Base-by-base conservation (phyloP, 2,797 vertebrate species). In the Periparus ater region DNA sequence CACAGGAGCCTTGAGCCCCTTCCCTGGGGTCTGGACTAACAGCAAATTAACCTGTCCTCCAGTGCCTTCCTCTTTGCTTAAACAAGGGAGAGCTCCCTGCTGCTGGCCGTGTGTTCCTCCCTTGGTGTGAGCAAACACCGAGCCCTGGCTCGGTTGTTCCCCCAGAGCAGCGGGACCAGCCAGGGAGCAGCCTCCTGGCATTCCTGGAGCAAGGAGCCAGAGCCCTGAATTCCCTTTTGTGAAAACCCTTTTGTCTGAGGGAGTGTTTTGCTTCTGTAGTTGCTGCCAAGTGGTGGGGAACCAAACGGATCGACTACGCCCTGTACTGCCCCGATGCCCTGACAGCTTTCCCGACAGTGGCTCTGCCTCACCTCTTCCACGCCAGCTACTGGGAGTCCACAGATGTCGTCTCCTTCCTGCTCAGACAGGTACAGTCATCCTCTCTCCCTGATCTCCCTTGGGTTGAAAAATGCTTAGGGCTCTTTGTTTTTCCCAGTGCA, bases 381-480 rank as follows among this genome's bases (percentile, higher is more conserved):
- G 99, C 99, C 2, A 99, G 99, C 85, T 99, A 99, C 98, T 99
- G 99, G 99, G 99, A 99, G 95, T 99, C 99, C 32, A 99, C 99
- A 0, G 99, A 99, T 0, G 99, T 99, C 4, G 99, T 99, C 87
- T 99, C 99, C 89, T 99, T 99, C 96, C 98, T 99, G 81, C 98
- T 99, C 86, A 98, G 99, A 98, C 99, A 99, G 99, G 99, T 99
- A 96, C 10, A 2, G 11, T 77, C 13, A 1, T 45, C 63, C 16
- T 79, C 32, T n/a, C n/a, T 55, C 25, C 38, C 45, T 1, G 0
- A 4, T 44, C 68, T 65, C 60, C 55, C 42, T 30, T 29, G 34
- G 45, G 60, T 3, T 75, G 54, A 42, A 75, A 77, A 84, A 34
- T 66, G 26, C n/a, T 72, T 55, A 13, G 18, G 36, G 45, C 5